Evolutionary conservation across 2,113 vertebrate species (phyloP).

Genomic region (Sisor rabdophorus): DNA sequence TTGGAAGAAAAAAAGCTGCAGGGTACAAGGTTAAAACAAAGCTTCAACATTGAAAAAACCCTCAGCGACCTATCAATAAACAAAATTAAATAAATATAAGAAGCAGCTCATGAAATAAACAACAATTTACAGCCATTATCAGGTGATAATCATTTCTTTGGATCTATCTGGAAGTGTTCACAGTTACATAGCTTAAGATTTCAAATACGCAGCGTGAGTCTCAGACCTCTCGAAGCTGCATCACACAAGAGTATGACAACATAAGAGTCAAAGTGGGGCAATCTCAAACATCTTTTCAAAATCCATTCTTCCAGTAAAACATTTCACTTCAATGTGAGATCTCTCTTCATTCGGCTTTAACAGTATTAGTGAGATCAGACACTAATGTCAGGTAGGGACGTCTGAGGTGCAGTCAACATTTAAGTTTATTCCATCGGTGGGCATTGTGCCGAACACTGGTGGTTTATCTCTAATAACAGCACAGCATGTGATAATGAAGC

Average conservation of each 20-base stretch:
- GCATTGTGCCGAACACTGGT: no score
- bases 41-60: neutral
- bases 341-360: no score
- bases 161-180: conserved; percentile 31
- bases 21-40: conserved; percentile 1
- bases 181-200: neutral
- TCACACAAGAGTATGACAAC: neutral
- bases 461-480: no score
- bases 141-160: conserved; percentile 20
- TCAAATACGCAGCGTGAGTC: neutral
- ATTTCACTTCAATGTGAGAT: no score
- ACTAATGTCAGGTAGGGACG: no score
- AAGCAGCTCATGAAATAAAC: conserved; percentile 13
- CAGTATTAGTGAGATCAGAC: no score
- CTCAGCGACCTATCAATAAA: neutral
- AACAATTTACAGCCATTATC: conserved; percentile 38
- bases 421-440: no score
- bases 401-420: no score
- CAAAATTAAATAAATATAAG: no score
- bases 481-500: no score
- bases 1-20: conserved; percentile 30
- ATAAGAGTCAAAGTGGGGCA: neutral
- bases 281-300: no score
- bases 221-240: neutral
- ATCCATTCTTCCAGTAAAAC: no score